A percentile compares a stretch with the other conserved stretches of the same genome.
Evolutionary conservation across 2,888 invertebrate species (phyloP).

Genomic region (Osmoderma eremita): DNA sequence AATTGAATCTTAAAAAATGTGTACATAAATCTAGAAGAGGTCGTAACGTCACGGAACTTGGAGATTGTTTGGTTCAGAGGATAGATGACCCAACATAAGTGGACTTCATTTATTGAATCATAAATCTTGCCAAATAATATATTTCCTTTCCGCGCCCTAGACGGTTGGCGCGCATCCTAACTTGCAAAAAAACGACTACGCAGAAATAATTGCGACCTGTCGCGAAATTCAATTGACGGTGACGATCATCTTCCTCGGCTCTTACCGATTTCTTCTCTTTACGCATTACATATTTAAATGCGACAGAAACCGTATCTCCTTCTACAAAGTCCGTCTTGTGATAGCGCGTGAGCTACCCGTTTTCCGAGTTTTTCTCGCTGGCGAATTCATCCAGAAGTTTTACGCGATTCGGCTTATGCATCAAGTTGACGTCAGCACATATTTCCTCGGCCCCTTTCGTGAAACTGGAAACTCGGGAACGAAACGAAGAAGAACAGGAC

Average conservation of each 20-base stretch:
- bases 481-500: slow-evolving; percentile 12
- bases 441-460: slow-evolving; percentile 2
- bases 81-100: slow-evolving; percentile 29
- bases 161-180: not conserved
- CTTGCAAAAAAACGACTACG: not conserved
- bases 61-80: slow-evolving; percentile 26
- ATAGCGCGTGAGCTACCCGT: not conserved
- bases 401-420: slow-evolving; percentile 17
- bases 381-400: slow-evolving; percentile 19
- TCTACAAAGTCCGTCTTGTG: not conserved
- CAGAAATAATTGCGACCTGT: not conserved
- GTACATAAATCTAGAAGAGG: slow-evolving; percentile 32
- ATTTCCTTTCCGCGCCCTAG: slow-evolving; percentile 6
- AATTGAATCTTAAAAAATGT: slow-evolving; percentile 38
- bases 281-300: slow-evolving; percentile 25
- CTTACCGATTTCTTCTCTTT: slow-evolving; percentile 16
- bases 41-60: slow-evolving; percentile 29
- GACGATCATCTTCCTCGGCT: slow-evolving; percentile 4
- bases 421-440: slow-evolving; percentile 28
- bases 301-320: slow-evolving; percentile 11
- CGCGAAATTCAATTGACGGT: slow-evolving; percentile 1
- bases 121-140: slow-evolving; percentile 32
- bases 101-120: slow-evolving; percentile 36
- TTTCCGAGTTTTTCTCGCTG: not conserved
- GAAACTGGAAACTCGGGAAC: slow-evolving; percentile 12